Evolutionary conservation across 2,113 vertebrate genomes (phyloP).

Genomic region (Capricornis sumatraensis): DNA sequence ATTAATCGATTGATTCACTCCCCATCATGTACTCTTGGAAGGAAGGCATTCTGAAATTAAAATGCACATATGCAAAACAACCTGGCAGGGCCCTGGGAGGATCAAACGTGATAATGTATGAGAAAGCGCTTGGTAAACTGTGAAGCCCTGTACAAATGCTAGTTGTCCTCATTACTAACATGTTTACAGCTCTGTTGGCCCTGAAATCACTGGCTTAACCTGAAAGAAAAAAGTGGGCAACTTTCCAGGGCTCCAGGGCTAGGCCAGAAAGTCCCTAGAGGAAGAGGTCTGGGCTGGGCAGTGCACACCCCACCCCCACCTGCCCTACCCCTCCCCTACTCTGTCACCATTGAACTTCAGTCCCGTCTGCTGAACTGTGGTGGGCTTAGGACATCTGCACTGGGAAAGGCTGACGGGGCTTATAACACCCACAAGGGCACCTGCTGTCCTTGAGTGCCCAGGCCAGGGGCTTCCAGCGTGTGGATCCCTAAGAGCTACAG

Average conservation of each 20-base stretch:
- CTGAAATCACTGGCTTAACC: conserved; percentile 68
- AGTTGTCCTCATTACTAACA: conserved; percentile 70
- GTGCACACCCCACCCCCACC: not conserved
- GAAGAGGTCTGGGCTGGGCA: not conserved
- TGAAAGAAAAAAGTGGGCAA: conserved; percentile 63
- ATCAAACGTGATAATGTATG: conserved; percentile 64
- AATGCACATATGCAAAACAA: conserved; percentile 72
- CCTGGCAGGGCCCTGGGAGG: conserved; percentile 69
- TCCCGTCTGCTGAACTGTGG: not conserved
- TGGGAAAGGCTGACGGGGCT: not conserved
- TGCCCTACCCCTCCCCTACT: not conserved
- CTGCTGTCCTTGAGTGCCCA: not conserved
- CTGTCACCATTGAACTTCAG: not conserved
- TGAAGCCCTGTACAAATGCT: conserved; percentile 64
- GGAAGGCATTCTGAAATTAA: conserved; percentile 58
- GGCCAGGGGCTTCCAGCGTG: not conserved
- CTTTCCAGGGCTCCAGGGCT: conserved; percentile 40
- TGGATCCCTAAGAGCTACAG: not conserved
- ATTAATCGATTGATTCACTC: conserved; percentile 65
- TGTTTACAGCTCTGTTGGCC: conserved; percentile 73
- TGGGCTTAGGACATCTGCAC: not conserved
- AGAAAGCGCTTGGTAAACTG: conserved; percentile 68
- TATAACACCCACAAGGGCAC: not conserved
- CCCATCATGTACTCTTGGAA: conserved; percentile 47
- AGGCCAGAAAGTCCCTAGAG: conserved; percentile 38